Evolutionary conservation across 2,113 vertebrate genomes (phyloP).

Genomic region (Trochalopteron elliotii): DNA sequence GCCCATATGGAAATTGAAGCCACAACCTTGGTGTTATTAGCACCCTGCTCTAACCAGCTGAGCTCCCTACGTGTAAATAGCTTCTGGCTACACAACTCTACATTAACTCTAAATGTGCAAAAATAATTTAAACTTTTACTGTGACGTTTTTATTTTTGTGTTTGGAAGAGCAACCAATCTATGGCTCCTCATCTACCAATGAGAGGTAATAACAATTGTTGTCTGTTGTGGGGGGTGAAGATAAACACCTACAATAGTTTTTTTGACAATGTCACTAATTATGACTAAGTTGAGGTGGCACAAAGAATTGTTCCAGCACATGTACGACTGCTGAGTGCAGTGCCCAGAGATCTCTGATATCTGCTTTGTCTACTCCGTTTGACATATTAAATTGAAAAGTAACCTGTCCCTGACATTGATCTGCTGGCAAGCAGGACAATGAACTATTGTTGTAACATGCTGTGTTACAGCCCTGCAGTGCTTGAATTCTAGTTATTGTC

Average conservation of each 20-base stretch:
- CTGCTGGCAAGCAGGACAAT: background rate
- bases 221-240: fast-evolving
- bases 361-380: background rate
- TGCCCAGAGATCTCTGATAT: background rate
- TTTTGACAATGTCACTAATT: background rate
- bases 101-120: background rate
- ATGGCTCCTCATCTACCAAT: background rate
- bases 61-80: background rate
- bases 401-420: background rate
- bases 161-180: background rate
- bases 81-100: background rate
- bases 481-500: background rate
- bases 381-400: background rate
- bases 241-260: background rate
- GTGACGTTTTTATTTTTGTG: background rate
- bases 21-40: background rate
- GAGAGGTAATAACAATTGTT: background rate
- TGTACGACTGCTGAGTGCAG: fast-evolving
- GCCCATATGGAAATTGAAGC: background rate
- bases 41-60: background rate
- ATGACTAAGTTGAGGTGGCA: background rate
- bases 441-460: background rate
- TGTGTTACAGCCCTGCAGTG: background rate
- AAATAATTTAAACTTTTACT: background rate
- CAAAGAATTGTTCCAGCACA: background rate